These are phyloP conservation scores for Eurytoma adleriae DNA, from an alignment of 2,888 invertebrate species.

Conservation along the genomic window DNA sequence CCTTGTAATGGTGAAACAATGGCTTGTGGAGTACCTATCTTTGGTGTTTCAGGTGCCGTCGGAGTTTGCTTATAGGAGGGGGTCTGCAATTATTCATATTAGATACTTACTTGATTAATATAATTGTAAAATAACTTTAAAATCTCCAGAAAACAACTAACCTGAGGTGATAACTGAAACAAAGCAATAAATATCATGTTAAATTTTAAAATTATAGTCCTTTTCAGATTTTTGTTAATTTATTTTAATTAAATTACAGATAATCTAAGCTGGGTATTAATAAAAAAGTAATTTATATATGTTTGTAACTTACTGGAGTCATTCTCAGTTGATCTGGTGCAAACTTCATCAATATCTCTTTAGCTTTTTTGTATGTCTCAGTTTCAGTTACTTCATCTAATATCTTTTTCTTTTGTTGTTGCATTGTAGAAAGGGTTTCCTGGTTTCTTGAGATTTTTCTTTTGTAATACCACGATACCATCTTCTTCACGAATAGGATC, in stretches of 20 bases:
- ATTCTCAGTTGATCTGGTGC: conserved; percentile 81
- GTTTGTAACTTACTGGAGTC: conserved; percentile 66
- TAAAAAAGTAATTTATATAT: not conserved
- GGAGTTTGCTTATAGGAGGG: conserved; percentile 62
- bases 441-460: conserved; percentile 88
- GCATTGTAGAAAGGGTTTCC: conserved; percentile 83
- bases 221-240: not conserved
- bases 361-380: conserved; percentile 97
- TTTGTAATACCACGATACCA: conserved; percentile 93
- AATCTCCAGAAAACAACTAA: conserved; percentile 59
- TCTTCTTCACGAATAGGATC: conserved; percentile 85
- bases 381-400: conserved; percentile 98
- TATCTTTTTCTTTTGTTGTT: conserved; percentile 90
- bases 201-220: not conserved
- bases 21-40: conserved; percentile 62
- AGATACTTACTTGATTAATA: not conserved
- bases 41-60: conserved; percentile 59
- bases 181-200: conserved; percentile 54
- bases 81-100: conserved; percentile 10
- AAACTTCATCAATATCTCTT: conserved; percentile 91
- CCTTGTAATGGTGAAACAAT: conserved; percentile 59
- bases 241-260: not conserved
- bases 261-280: not conserved
- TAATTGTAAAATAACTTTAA: conserved; percentile 8
- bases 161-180: conserved; percentile 70